Conservation (phyloP, 2,888 invertebrate species). For the Chalcis sispes region DNA sequence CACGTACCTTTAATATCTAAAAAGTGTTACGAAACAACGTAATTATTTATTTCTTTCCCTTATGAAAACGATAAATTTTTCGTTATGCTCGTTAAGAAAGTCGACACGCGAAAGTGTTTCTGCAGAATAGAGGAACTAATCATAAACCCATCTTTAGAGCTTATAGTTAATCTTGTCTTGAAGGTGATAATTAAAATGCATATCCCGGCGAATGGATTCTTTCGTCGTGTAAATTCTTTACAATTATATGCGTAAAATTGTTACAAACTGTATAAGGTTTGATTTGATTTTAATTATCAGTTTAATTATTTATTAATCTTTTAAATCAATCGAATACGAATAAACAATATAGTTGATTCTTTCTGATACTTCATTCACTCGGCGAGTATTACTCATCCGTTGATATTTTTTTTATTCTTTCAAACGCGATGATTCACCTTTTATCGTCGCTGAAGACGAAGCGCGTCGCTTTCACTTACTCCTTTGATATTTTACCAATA, state of each 20-base stretch:
- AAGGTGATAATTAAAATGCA: conserved; percentile 9
- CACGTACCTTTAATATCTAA: no score
- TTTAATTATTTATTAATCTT: no score
- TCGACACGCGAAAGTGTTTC: background rate
- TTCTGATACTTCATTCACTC: background rate
- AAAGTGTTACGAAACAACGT: no score
- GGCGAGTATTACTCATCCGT: background rate
- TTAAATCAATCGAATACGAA: background rate
- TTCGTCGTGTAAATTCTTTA: background rate
- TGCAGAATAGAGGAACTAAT: conserved; percentile 12
- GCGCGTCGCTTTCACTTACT: background rate
- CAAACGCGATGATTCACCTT: background rate
- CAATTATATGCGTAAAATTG: background rate
- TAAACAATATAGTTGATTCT: background rate
- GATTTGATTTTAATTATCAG: conserved; percentile 8
- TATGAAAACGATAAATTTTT: conserved; percentile 6
- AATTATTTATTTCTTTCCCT: no score
- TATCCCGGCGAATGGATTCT: background rate
- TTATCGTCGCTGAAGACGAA: background rate
- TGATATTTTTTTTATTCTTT: conserved; percentile 4
- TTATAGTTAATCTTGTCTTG: conserved; percentile 27
- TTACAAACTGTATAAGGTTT: background rate
- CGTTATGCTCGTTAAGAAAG: background rate
- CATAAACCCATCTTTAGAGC: conserved; percentile 12
- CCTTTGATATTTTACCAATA: no score